Base-by-base conservation (phyloP, 2,797 vertebrate species). In the Geotrypetes seraphini region DNA sequence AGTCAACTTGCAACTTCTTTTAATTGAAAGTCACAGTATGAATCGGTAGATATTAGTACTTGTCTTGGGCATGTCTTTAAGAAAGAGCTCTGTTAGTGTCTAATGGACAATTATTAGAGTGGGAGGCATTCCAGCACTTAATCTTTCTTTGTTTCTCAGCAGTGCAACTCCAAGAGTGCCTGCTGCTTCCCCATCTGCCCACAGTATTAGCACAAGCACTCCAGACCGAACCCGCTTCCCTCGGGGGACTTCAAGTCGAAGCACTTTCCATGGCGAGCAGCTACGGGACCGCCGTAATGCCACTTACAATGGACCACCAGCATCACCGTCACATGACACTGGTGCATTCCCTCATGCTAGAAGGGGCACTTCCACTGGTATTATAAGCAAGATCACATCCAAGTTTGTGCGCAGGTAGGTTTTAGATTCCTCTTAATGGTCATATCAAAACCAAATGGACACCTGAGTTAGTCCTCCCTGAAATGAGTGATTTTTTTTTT, bases 381-480 rank as follows among this genome's bases (percentile, higher is more conserved):
- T 97, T 64, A 97, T 99, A 62, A 81, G 95, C 89, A 99, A 99
- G 71, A 89, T 99, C 73, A 96, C 96, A 29, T 98, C 95, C 61
- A 94, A 93, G 71, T 97, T 99, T 36, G 92, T 86, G 5, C 95
- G 95, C 81, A 97, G 96, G 96, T 99, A 63, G 82, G 91, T 81
- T 16, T 6, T 2, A 3, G 1, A 2, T 13, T 10, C 23, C 3
- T 20, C 10, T 19, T 22, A 17, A 9, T 27, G 11, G 18, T 12
- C 17, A 19, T 32, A 25, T n/a, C 7, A 3, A 26, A 7, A 21
- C 5, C 4, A 12, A 10, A 2, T 25, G 12, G 5, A n/a, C n/a
- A n/a, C n/a, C n/a, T n/a, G n/a, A n/a, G n/a, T n/a, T n/a, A n/a
- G n/a, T n/a, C n/a, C n/a, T n/a, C n/a, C n/a, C n/a, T n/a, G n/a